phyloP scores from a whole-genome alignment of 1,140 invertebrate species.

The Neodiprion virginianus region DNA sequence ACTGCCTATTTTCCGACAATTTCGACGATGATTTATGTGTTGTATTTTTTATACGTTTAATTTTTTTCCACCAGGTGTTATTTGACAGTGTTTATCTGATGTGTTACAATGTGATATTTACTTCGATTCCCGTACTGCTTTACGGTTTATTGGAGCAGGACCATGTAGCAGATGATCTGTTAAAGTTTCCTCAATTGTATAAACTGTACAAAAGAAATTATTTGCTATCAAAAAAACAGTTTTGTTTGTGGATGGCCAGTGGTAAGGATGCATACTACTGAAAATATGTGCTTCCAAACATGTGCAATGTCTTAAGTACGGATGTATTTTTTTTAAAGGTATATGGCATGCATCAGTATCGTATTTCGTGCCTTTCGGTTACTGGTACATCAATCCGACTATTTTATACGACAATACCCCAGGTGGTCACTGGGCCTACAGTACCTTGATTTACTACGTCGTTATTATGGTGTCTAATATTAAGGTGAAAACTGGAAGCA shows the following conservation, averaged over 20 bases:
- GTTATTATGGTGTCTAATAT: slow-evolving; percentile 62
- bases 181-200: slow-evolving; percentile 71
- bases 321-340: slow-evolving; percentile 57
- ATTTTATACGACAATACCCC: slow-evolving; percentile 50
- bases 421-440: slow-evolving; percentile 57
- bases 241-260: slow-evolving; percentile 70
- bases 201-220: slow-evolving; percentile 70
- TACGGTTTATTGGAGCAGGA: slow-evolving; percentile 78
- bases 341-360: slow-evolving; percentile 65
- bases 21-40: slow-evolving; percentile 14
- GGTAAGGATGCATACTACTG: slow-evolving; percentile 59
- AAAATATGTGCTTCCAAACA: not conserved
- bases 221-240: slow-evolving; percentile 69
- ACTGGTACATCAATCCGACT: slow-evolving; percentile 53
- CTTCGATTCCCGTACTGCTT: slow-evolving; percentile 72
- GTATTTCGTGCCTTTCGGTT: slow-evolving; percentile 62
- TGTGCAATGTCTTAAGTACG: slow-evolving; percentile 8
- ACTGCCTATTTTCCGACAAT: not conserved
- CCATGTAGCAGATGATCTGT: slow-evolving; percentile 65
- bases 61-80: slow-evolving; percentile 60
- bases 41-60: slow-evolving; percentile 11
- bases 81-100: slow-evolving; percentile 79
- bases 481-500: slow-evolving; percentile 53
- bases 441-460: slow-evolving; percentile 59
- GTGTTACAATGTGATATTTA: slow-evolving; percentile 78